A percentile compares a stretch with the other conserved stretches of the same genome.
These are phyloP conservation scores for Trididemnum nubilum DNA, from an alignment of 23 tunicate species.

Conservation along the genomic window DNA sequence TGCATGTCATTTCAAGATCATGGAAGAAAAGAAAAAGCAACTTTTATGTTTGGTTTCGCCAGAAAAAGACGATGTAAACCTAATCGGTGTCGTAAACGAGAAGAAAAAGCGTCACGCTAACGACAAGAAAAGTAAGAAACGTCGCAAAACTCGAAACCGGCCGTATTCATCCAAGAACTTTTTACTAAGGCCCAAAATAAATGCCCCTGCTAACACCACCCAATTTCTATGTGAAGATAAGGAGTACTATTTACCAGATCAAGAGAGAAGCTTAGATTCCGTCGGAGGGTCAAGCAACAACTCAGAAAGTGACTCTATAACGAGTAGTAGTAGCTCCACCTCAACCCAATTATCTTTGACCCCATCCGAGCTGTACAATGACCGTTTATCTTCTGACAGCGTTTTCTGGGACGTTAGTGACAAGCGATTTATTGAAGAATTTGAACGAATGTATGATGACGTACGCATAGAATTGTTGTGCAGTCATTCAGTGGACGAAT, in stretches of 20 bases:
- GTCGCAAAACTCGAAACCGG: background rate
- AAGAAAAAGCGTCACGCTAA: no score
- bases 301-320: constrained; percentile 18
- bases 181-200: constrained; percentile 55
- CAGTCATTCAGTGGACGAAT: constrained; percentile 27
- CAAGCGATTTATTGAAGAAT: constrained; percentile 25
- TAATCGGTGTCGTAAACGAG: no score
- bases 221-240: constrained; percentile 34
- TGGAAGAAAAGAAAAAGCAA: no score
- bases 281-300: background rate
- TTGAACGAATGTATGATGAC: constrained; percentile 65
- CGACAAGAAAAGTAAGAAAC: constrained; percentile 28
- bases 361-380: background rate
- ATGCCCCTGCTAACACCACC: constrained; percentile 51
- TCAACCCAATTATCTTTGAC: background rate
- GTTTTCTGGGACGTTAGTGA: constrained; percentile 20
- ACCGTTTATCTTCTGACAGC: background rate
- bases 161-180: constrained; percentile 59
- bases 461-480: constrained; percentile 43
- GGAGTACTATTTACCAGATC: constrained; percentile 17
- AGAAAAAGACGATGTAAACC: no score
- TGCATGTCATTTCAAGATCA: no score
- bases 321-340: background rate
- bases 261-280: background rate
- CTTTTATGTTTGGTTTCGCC: no score